Evolutionary conservation across 2,888 invertebrate species (phyloP), one percentile per base, ranked within the genome.

Genomic region (Pollenia angustigena): DNA sequence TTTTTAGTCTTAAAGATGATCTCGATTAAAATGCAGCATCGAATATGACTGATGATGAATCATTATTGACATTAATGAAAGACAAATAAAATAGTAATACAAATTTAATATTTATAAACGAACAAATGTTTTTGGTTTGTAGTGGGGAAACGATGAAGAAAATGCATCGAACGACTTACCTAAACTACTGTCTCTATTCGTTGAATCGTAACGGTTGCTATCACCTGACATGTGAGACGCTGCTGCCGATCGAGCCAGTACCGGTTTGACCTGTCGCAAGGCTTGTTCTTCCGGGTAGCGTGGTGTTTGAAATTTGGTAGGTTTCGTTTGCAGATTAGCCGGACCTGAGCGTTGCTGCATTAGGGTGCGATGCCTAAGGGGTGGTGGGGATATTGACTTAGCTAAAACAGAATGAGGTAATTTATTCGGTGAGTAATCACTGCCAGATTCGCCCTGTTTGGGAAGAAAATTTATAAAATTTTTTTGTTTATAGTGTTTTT

Each of bases 401-500:
- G 93, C 92, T 91, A 93, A 91, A 91, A 92, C 90, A 90, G 92
- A 92, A 91, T 93, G 93, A 92, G 94, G 93, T 93, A 93, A 91
- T 93, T 94, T 94, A 91, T 94, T 93, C 91, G 95, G 95, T 92
- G 95, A 95, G 91, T 95, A 95, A 93, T 95, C 95, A 93, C 95
- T 95, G 90, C 95, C 95, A 89, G 95, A 95, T 93, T 95, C 95
- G 90, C 95, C 95, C 95, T 95, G 85, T 10, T 60, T 64, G 74
- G 9, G 7, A 54, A 60, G 50, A 23, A 12, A 18, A 78, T 52
- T n/a, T 10, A 40, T 42, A 9, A n/a, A 23, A 16, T 42, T 46
- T 18, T n/a, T 48, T 11, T 44, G 4, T 12, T 40, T 14, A 18
- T 42, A 3, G 6, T 7, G 16, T 4, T 4, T 14, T 9, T 10